Evolutionary conservation across 2,888 invertebrate species (phyloP).

Genomic region (Melipona beecheii): DNA sequence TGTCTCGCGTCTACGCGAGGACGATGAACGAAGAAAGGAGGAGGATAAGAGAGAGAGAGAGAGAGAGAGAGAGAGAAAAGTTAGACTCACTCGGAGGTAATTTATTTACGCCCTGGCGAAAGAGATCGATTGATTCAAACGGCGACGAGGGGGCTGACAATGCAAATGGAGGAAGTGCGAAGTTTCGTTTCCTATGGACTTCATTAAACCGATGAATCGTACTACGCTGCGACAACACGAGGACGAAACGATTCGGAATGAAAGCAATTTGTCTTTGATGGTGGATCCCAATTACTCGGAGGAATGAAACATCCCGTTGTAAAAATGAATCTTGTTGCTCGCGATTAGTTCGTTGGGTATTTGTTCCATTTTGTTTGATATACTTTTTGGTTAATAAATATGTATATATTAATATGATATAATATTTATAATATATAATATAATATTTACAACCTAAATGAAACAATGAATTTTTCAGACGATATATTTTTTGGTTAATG

Average conservation of each 20-base stretch:
- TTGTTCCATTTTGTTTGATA: too few species aligned
- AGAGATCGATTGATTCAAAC: slow-evolving; percentile 69
- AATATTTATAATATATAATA: too few species aligned
- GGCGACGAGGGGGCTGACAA: slow-evolving; percentile 41
- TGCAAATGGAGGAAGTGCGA: slow-evolving; percentile 45
- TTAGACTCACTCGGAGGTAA: slow-evolving; percentile 49
- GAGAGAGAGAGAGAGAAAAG: neutral
- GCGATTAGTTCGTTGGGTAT: too few species aligned
- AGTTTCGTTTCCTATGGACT: slow-evolving; percentile 27
- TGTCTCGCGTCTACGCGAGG: slow-evolving; percentile 10
- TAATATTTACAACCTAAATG: too few species aligned
- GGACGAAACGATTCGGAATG: slow-evolving; percentile 1
- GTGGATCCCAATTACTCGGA: neutral
- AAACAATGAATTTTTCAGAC: too few species aligned
- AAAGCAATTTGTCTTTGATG: slow-evolving; percentile 18
- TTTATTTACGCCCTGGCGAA: slow-evolving; percentile 67
- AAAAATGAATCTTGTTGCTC: neutral
- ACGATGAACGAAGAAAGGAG: neutral
- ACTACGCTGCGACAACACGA: neutral
- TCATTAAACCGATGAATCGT: slow-evolving; percentile 25
- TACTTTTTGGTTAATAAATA: too few species aligned
- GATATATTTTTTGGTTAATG: too few species aligned
- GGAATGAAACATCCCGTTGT: neutral
- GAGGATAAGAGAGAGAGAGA: neutral
- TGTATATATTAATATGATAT: too few species aligned